Percentiles rank a stretch among this genome's conserved stretches.
These are phyloP conservation scores for Tipula unca DNA, from an alignment of 2,888 invertebrate genomes.

Conservation along the genomic window DNA sequence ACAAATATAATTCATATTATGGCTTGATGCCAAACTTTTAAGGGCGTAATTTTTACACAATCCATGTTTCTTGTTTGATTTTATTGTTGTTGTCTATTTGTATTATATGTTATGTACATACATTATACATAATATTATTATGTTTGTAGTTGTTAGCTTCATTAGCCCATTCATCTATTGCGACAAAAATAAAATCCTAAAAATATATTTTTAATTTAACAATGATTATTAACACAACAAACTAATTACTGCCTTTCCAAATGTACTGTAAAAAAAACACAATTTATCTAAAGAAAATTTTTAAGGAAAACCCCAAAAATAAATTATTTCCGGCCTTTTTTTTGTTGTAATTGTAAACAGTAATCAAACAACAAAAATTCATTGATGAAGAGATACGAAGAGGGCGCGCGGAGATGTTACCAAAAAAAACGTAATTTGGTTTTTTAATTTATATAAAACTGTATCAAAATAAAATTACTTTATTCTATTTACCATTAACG, in stretches of 20 bases:
- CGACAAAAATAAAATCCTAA: not conserved
- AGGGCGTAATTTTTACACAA: not conserved
- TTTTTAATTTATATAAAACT: not conserved
- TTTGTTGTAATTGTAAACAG: not conserved
- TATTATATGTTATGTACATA: not conserved
- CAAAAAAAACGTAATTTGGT: not conserved
- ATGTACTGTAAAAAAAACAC: not conserved
- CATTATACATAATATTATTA: too few relatives aligned
- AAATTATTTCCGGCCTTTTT: not conserved
- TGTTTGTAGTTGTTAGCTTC: not conserved
- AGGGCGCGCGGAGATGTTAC: not conserved
- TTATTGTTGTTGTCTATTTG: not conserved
- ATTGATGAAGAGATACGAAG: not conserved
- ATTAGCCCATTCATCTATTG: not conserved
- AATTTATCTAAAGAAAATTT: not conserved
- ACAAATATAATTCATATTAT: not conserved
- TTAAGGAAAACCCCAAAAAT: not conserved
- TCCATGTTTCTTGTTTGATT: not conserved
- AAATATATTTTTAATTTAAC: not conserved
- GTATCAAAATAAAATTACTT: not conserved
- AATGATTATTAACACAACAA: not conserved
- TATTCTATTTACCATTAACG: not conserved
- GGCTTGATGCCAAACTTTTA: not conserved
- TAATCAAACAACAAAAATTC: not conserved
- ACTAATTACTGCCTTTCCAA: not conserved